These are phyloP conservation scores for Drosophila tropicalis DNA, from an alignment of 1,140 invertebrate genomes.

Conservation along the genomic window DNA sequence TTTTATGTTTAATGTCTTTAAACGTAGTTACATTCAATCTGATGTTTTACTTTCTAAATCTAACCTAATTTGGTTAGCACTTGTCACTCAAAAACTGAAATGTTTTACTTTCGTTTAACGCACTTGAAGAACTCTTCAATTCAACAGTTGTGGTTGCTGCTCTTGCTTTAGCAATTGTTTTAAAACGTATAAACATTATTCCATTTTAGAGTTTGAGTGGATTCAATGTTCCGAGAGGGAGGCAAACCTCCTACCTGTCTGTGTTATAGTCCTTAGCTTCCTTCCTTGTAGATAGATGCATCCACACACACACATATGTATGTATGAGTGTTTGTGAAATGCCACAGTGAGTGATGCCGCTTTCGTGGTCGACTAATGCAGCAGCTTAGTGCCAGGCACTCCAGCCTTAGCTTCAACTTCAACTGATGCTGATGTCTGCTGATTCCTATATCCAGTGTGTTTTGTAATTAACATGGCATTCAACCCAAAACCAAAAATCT, in stretches of 20 bases:
- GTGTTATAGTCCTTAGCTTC: background rate
- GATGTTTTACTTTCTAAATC: background rate
- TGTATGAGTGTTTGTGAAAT: constrained; percentile 32
- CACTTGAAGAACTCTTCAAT: constrained; percentile 14
- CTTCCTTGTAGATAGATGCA: background rate
- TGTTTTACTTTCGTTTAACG: constrained; percentile 17
- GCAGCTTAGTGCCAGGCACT: constrained; percentile 41
- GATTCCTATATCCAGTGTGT: constrained; percentile 31
- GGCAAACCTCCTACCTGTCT: background rate
- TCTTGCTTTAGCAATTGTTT: constrained; percentile 35
- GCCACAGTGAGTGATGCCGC: constrained; percentile 46
- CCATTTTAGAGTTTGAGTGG: constrained; percentile 7
- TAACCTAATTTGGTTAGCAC: background rate
- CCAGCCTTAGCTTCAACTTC: background rate
- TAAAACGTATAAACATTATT: constrained; percentile 54
- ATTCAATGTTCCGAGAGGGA: background rate
- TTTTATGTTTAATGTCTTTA: too few relatives aligned
- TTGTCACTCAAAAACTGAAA: background rate
- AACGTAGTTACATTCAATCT: background rate
- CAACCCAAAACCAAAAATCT: constrained; percentile 55
- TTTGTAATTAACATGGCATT: constrained; percentile 78
- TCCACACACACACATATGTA: background rate
- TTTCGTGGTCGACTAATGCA: constrained; percentile 64
- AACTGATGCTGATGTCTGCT: constrained; percentile 5
- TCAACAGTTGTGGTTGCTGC: constrained; percentile 19